Conservation (phyloP, 2,797 vertebrate species). For the Austrolebias charrua region DNA sequence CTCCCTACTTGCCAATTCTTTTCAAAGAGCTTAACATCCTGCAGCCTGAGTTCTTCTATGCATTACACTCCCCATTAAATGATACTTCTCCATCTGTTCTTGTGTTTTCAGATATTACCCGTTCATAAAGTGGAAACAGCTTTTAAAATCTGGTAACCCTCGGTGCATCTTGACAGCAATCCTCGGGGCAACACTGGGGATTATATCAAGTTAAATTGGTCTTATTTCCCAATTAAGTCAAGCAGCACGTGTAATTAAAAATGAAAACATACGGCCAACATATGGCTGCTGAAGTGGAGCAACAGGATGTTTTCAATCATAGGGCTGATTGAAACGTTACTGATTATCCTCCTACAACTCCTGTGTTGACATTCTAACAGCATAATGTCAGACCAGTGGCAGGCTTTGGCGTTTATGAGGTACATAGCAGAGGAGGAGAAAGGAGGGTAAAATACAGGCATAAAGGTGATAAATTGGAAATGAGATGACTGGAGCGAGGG, state of each 20-base stretch:
- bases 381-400: conserved; percentile 4
- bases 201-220: conserved; percentile 3
- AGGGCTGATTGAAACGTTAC: conserved; percentile 13
- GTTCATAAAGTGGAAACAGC: conserved; percentile 11
- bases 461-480: conserved; percentile 52
- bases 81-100: conserved; percentile 15
- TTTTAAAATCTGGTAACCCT: conserved; percentile 17
- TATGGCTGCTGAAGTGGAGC: not conserved
- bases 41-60: conserved; percentile 4
- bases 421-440: conserved; percentile 11
- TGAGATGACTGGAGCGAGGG: conserved; percentile 37
- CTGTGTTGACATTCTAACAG: conserved; percentile 19
- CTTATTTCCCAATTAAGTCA: not conserved
- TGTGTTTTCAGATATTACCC: conserved; percentile 15
- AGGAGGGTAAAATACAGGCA: not conserved
- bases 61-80: not conserved
- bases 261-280: not conserved
- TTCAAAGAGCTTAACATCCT: conserved; percentile 12
- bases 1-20: conserved; percentile 14
- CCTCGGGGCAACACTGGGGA: conserved; percentile 4
- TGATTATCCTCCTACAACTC: not conserved
- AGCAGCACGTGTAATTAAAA: not conserved
- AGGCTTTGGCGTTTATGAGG: conserved; percentile 17
- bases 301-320: not conserved
- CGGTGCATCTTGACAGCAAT: conserved; percentile 9